Percentiles rank a stretch among this genome's conserved stretches.
Conservation (phyloP, 2,888 invertebrate genomes). For the Plagiodera versicolora region DNA sequence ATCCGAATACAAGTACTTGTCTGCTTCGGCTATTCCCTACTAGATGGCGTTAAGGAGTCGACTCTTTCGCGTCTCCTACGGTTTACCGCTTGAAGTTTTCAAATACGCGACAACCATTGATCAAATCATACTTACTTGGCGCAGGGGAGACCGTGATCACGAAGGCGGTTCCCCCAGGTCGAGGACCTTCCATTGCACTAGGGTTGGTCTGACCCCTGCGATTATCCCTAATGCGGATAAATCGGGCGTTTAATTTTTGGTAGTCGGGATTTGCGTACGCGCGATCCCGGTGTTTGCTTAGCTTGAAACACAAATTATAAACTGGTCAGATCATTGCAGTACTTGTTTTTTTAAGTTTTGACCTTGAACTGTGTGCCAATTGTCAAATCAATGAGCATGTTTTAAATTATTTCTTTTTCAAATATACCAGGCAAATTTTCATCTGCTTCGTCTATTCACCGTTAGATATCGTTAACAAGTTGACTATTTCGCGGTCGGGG, state of each 20-base stretch:
- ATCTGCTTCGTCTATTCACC: no score
- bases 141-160: conserved; percentile 64
- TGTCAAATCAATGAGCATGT: no score
- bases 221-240: conserved; percentile 73
- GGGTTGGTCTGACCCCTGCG: conserved; percentile 74
- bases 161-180: conserved; percentile 68
- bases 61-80: background rate
- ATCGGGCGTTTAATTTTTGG: conserved; percentile 71
- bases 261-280: conserved; percentile 66
- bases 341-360: no score
- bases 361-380: no score
- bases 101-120: background rate
- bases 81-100: background rate
- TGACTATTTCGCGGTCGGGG: no score
- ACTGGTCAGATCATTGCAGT: no score
- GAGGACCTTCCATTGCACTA: conserved; percentile 73
- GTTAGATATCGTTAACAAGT: no score
- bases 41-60: background rate
- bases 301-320: background rate
- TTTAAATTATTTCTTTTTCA: no score
- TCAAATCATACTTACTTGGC: conserved; percentile 55
- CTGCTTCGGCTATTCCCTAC: background rate
- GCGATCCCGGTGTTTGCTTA: conserved; percentile 55
- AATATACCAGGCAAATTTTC: no score
- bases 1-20: no score